Evolutionary conservation across 35 echinoderm and acorn worm genomes (phyloP).

Genomic region (Heliocidaris erythrogramma): DNA sequence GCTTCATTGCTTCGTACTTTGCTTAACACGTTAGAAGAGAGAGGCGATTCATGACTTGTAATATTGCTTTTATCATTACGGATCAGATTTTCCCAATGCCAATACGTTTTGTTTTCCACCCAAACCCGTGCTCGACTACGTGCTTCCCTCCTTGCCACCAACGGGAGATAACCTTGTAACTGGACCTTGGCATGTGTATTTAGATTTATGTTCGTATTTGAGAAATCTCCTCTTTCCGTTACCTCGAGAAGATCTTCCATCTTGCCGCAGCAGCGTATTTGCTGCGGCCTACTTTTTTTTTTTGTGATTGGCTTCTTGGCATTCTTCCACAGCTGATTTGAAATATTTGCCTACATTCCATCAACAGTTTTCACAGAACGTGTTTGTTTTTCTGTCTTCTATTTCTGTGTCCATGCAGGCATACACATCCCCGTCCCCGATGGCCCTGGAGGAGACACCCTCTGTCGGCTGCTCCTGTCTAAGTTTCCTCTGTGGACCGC

Average conservation of each 20-base stretch:
- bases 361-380: background rate
- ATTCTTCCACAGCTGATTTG: background rate
- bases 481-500: slow-evolving; percentile 92
- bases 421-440: slow-evolving; percentile 73
- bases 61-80: too few relatives aligned
- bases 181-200: background rate
- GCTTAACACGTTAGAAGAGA: too few relatives aligned
- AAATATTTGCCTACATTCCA: background rate
- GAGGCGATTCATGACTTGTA: too few relatives aligned
- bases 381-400: background rate
- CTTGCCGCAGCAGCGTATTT: background rate
- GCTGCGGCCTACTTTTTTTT: background rate
- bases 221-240: background rate
- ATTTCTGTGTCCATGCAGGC: slow-evolving; percentile 42
- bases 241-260: background rate
- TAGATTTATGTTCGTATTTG: background rate
- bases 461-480: slow-evolving; percentile 84
- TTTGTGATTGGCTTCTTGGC: background rate
- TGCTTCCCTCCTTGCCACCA: background rate
- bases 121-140: background rate
- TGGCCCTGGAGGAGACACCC: slow-evolving; percentile 64
- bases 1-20: too few relatives aligned
- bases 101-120: background rate
- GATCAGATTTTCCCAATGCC: too few relatives aligned
- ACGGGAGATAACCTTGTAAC: background rate